Evolutionary conservation across 2,888 invertebrate species (phyloP), one percentile per base, ranked within the genome.

Genomic region (Hyposoter dolosus): DNA sequence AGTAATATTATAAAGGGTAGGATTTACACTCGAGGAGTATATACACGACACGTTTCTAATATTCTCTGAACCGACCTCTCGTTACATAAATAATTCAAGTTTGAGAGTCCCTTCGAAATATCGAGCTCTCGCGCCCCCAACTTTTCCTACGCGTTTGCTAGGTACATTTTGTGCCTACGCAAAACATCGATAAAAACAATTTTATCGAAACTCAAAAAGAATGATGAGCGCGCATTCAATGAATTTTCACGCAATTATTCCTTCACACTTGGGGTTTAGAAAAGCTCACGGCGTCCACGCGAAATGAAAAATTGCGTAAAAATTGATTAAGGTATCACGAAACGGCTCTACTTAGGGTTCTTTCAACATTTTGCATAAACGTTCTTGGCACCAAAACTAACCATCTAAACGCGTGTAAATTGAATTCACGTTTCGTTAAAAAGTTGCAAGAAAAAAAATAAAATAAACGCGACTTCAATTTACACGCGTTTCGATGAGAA

Each of bases 41-140:
- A 60, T 28, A 60, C n/a, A n/a, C 60, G 28, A 60, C 28, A 28
- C 28, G 28, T 15, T 60, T 60, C 28, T 60, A 60, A 28, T 28
- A 28, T 60, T 60, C 60, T 60, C 23, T 60, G 28, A 60, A 60
- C 60, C 75, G 65, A 66, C 40, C 71, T 83, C 45, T 69, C 28
- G 50, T 72, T 50, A 15, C 72, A 86, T 86, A 68, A 86, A 86
- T 81, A 81, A 86, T 86, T 83, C 83, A 86, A 81, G 40, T 76
- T 56, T 74, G n/a, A 66, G 76, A 81, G 83, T 50, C 72, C 63
- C 71, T 53, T 56, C 65, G 80, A 81, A 86, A 86, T 74, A 77
- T 86, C 83, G 77, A 86, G 74, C 77, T 80, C 83, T 83, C 74
- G 17, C 28, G 28, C 28, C 6, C 1, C 53, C 53, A 65, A 81